Evolutionary conservation across 2,888 invertebrate genomes (phyloP).

Genomic region (Crossocerus cetratus): DNA sequence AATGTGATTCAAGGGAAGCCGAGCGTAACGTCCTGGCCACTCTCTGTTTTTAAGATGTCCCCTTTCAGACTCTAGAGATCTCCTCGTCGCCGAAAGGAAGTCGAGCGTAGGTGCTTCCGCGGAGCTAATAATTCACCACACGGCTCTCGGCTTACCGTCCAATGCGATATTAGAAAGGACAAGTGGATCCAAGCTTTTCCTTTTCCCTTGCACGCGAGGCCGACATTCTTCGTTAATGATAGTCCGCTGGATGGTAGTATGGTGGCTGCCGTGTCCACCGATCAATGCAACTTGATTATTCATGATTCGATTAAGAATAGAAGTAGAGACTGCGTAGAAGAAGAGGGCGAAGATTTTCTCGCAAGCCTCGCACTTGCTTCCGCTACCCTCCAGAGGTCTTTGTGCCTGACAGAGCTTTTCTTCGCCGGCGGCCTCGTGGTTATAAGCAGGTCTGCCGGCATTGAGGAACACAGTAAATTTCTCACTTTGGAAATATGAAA

Average conservation of each 20-base stretch:
- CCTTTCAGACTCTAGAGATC: neutral
- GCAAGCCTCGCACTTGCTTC: neutral
- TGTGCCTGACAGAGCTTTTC: conserved; percentile 7
- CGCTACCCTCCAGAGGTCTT: conserved; percentile 35
- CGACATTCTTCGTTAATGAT: conserved; percentile 5
- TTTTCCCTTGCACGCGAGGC: neutral
- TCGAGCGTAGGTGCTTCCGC: neutral
- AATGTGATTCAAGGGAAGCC: conserved; percentile 2
- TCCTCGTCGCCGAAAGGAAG: neutral
- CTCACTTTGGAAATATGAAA: conserved; percentile 66
- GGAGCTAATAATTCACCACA: neutral
- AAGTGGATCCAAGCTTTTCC: neutral
- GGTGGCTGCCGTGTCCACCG: neutral
- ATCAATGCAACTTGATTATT: conserved; percentile 15
- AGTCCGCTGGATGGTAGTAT: neutral
- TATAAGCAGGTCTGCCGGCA: conserved; percentile 23
- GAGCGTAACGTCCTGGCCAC: neutral
- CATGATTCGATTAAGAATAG: conserved; percentile 23
- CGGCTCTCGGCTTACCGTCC: neutral
- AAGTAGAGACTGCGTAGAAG: neutral
- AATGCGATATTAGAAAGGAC: neutral
- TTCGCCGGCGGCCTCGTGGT: conserved; percentile 22
- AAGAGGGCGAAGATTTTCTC: conserved; percentile 11
- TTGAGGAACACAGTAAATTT: conserved; percentile 56
- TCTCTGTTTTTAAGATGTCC: no score